Conservation (phyloP, 2,888 invertebrate species). For the Branchinecta sandiegonensis region DNA sequence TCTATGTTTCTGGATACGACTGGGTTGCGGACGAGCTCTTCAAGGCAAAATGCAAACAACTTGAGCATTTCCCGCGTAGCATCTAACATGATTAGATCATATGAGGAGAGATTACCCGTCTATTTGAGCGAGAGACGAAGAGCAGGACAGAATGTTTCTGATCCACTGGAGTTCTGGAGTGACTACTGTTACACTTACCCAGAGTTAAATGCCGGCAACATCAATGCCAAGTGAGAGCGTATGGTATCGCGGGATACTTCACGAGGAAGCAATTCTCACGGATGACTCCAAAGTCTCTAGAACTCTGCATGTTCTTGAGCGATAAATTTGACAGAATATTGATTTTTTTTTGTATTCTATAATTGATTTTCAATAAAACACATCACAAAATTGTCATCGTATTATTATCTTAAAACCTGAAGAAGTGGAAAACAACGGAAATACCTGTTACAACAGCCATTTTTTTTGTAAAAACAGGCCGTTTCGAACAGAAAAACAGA, state of each 20-base stretch:
- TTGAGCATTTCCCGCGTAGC: background rate
- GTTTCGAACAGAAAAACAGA: too few relatives aligned
- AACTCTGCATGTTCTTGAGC: background rate
- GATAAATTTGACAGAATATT: background rate
- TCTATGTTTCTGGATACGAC: background rate
- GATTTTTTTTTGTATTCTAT: background rate
- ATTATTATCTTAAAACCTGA: too few relatives aligned
- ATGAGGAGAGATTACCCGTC: background rate
- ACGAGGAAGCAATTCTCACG: background rate
- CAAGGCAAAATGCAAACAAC: slow-evolving; percentile 3
- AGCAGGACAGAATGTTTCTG: background rate
- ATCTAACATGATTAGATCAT: background rate
- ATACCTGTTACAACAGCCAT: too few relatives aligned
- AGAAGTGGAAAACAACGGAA: too few relatives aligned
- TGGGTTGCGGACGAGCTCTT: background rate
- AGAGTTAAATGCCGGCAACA: background rate
- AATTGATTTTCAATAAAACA: too few relatives aligned
- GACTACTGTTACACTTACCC: background rate
- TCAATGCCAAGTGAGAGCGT: background rate
- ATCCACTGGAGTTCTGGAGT: background rate
- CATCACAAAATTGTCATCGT: too few relatives aligned
- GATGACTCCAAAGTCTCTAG: background rate
- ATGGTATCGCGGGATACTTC: background rate
- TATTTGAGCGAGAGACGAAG: slow-evolving; percentile 9
- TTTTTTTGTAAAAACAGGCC: too few relatives aligned